Evolutionary conservation across 2,113 vertebrate genomes (phyloP).

Genomic region (Gadus macrocephalus): DNA sequence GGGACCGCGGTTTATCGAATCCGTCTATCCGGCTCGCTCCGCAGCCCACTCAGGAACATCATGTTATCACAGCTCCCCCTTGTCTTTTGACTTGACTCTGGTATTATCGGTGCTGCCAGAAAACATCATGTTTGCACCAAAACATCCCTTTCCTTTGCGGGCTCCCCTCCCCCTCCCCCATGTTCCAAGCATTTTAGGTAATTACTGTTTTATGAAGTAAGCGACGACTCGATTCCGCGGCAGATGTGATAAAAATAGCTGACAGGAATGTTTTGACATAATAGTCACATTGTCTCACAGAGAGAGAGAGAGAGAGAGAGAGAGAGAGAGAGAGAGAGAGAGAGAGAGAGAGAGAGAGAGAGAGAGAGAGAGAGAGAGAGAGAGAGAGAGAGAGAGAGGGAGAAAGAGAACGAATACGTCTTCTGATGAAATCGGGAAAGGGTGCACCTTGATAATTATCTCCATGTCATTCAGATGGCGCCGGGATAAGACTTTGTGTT

Average conservation of each 20-base stretch:
- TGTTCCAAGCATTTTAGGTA: conserved; percentile 52
- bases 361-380: conserved; percentile 39
- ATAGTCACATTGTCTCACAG: conserved; percentile 63
- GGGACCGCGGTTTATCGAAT: neutral
- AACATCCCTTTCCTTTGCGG: conserved; percentile 6
- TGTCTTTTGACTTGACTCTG: neutral
- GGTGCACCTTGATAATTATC: conserved; percentile 60
- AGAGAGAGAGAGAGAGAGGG: no score
- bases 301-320: conserved; percentile 38
- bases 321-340: no score
- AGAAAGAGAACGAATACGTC: conserved; percentile 32
- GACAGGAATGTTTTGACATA: conserved; percentile 66
- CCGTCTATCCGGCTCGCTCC: no score
- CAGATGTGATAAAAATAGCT: conserved; percentile 69
- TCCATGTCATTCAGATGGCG: conserved; percentile 59
- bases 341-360: conserved; percentile 6
- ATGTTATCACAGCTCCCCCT: neutral
- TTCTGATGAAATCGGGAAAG: conserved; percentile 60
- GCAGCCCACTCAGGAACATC: neutral
- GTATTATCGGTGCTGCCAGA: conserved; percentile 12
- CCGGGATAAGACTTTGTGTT: conserved; percentile 54
- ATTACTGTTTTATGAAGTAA: conserved; percentile 61
- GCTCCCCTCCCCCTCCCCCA: conserved; percentile 24
- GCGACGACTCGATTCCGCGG: conserved; percentile 54
- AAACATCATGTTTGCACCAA: conserved; percentile 45